A percentile compares a stretch with the other conserved stretches of the same genome.
These are phyloP conservation scores for Glomeris marginata DNA, from an alignment of 2,888 invertebrate genomes.

Conservation along the genomic window DNA sequence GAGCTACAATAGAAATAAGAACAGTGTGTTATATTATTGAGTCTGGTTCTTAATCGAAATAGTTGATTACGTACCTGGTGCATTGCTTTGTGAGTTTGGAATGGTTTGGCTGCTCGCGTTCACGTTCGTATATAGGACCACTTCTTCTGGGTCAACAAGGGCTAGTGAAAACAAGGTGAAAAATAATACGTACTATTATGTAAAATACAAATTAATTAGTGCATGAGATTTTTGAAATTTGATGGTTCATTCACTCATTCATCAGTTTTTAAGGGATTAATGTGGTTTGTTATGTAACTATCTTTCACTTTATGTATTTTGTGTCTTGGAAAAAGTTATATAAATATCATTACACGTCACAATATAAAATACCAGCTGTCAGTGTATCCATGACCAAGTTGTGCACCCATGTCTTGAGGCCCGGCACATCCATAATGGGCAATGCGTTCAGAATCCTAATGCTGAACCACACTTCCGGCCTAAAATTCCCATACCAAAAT, in stretches of 20 bases:
- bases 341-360: too few relatives aligned
- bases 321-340: too few relatives aligned
- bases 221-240: too few relatives aligned
- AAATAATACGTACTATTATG: too few relatives aligned
- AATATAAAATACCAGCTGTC: slow-evolving; percentile 22
- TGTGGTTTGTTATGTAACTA: too few relatives aligned
- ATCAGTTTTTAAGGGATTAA: too few relatives aligned
- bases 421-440: slow-evolving; percentile 39
- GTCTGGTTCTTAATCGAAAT: too few relatives aligned
- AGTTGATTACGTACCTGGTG: slow-evolving; percentile 3
- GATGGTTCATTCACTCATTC: too few relatives aligned
- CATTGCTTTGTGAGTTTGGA: slow-evolving; percentile 15
- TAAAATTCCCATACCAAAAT: slow-evolving; percentile 18
- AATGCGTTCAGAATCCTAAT: slow-evolving; percentile 34
- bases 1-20: slow-evolving; percentile 22
- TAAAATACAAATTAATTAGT: too few relatives aligned
- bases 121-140: slow-evolving; percentile 25
- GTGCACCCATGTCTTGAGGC: slow-evolving; percentile 40
- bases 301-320: too few relatives aligned
- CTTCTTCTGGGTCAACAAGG: slow-evolving; percentile 34
- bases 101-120: slow-evolving; percentile 21
- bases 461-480: slow-evolving; percentile 39
- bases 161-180: slow-evolving; percentile 19
- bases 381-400: slow-evolving; percentile 37
- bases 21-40: too few relatives aligned